These are phyloP conservation scores for Perdita meconis DNA, from an alignment of 2,888 invertebrate species.

Conservation along the genomic window DNA sequence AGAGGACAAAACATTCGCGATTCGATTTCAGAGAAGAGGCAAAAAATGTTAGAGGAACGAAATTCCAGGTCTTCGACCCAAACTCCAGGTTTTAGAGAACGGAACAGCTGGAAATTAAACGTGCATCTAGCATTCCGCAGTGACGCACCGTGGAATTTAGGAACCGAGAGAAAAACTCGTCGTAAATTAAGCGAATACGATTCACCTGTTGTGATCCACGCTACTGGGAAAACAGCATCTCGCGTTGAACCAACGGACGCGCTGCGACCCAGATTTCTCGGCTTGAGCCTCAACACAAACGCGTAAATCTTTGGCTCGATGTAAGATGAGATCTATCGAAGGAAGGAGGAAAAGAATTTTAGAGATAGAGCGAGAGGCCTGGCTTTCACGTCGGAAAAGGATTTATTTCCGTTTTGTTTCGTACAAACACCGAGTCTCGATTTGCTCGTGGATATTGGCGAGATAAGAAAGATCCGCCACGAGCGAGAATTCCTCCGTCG, in stretches of 20 bases:
- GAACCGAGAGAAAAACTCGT: conserved; percentile 11
- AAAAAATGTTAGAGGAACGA: too few relatives aligned
- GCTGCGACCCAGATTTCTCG: conserved; percentile 22
- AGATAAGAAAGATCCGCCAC: conserved; percentile 30
- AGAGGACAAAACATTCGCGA: too few relatives aligned
- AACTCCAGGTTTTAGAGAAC: too few relatives aligned
- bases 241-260: conserved; percentile 2
- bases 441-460: conserved; percentile 14
- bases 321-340: neutral
- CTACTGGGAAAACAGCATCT: conserved; percentile 24
- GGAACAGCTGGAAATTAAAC: too few relatives aligned
- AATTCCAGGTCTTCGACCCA: too few relatives aligned
- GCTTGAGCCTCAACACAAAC: conserved; percentile 29
- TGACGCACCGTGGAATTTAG: conserved; percentile 8
- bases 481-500: conserved; percentile 43
- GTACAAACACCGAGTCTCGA: neutral
- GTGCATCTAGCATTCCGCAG: conserved; percentile 11
- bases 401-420: neutral
- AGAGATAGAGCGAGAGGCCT: neutral
- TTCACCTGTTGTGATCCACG: conserved; percentile 53
- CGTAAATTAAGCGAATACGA: conserved; percentile 43
- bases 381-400: neutral
- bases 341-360: neutral
- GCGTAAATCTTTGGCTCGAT: conserved; percentile 9
- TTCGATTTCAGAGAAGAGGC: too few relatives aligned